Evolutionary conservation across 2,888 invertebrate genomes (phyloP), one percentile per base, ranked within the genome.

Genomic region (Thera britannica): DNA sequence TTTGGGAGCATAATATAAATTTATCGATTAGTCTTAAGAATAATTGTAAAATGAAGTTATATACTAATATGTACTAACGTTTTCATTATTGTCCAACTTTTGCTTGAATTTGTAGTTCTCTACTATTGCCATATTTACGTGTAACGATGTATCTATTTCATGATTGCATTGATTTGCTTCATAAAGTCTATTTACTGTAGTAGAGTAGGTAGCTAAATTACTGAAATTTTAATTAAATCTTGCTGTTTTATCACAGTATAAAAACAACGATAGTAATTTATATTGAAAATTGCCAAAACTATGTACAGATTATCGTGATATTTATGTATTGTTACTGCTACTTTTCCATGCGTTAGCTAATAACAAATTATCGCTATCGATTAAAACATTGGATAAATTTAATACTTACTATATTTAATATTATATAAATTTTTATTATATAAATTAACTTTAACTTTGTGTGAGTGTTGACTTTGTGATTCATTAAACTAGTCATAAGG

Each of bases 401-500:
- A 68, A 62, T 72, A 72, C 71, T 77, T 68, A 72, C 71, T 77
- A 67, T 58, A 70, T 65, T 56, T 58, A 58, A 61, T 66, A 61
- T 52, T 68, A 68, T 70, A 52, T 52, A 52, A 52, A 34, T 34
- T 52, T 34, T 23, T 66, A 61, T 52, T 68, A 68, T 71, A 52
- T 52, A 52, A 52, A 34, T 34, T 35, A 73, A 64, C 48, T 68
- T 73, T 72, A 65, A 68, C 68, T 72, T 72, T 71, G 76, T 81
- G 84, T 89, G 88, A 84, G 83, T 87, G 86, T 92, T 86, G 76
- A 86, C 84, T 90, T 90, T 92, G 90, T 92, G 90, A 92, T 90
- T 85, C 80, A 86, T 52, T 83, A 86, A 83, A 84, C 75, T 91
- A 91, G 83, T 81, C 76, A 57, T 91, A 92, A 92, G 89, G 89